Conservation (phyloP, 2,113 vertebrate species). For the Beaufortia kweichowensis region DNA sequence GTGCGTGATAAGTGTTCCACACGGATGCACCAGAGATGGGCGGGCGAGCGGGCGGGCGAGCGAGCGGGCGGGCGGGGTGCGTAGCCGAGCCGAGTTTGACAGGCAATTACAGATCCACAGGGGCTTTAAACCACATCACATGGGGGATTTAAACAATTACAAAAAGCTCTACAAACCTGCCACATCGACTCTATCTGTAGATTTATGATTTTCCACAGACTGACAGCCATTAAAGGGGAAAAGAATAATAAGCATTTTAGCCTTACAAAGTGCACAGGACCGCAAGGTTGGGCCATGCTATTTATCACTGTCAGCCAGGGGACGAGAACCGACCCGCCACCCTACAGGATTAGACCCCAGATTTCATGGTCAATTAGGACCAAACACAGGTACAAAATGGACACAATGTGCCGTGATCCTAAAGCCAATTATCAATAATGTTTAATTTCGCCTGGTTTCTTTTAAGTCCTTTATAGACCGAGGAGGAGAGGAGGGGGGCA, state of each 20-base stretch:
- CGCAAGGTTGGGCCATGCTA: conserved; percentile 66
- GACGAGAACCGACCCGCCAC: conserved; percentile 56
- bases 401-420: conserved; percentile 70
- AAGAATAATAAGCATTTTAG: conserved; percentile 66
- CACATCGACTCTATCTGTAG: conserved; percentile 55
- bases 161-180: conserved; percentile 63
- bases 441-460: conserved; percentile 73
- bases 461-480: conserved; percentile 67
- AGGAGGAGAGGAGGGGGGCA: conserved; percentile 13
- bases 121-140: conserved; percentile 66
- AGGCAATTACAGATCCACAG: conserved; percentile 64
- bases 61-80: conserved; percentile 51
- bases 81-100: conserved; percentile 58
- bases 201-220: conserved; percentile 63
- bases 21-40: conserved; percentile 47
- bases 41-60: neutral
- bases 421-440: conserved; percentile 75
- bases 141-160: conserved; percentile 67
- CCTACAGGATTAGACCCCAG: conserved; percentile 66
- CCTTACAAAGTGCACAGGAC: conserved; percentile 62
- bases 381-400: conserved; percentile 76
- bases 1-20: conserved; percentile 57
- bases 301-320: conserved; percentile 73
- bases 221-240: conserved; percentile 59
- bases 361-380: conserved; percentile 79